Evolutionary conservation across 2,113 vertebrate genomes (phyloP), one percentile per base, ranked within the genome.

Genomic region (Gadus macrocephalus): DNA sequence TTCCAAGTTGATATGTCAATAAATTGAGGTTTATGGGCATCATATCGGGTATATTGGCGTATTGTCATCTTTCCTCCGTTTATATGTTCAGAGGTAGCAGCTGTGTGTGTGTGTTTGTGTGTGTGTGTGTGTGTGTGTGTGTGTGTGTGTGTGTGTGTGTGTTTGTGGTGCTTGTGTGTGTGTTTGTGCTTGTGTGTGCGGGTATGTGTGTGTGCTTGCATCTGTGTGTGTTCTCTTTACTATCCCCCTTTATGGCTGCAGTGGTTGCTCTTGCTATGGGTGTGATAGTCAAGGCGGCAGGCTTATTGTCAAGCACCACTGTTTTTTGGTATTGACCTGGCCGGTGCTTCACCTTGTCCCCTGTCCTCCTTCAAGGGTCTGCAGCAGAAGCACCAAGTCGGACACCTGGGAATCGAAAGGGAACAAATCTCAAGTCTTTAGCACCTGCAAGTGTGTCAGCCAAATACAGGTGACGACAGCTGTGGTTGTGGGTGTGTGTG

Each of bases 381-480:
- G 96, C 86, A 86, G 79, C 49, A 84, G 74, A 0, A 89, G 79
- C 79, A 77, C 67, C 9, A 72, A 72, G 68, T 64, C 80, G 67
- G 61, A 67, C 70, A 59, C 20, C 19, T 98, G 96, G 96, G 83
- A 74, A n/a, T 80, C 85, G 66, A 89, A 65, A 67, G 92, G 93
- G 79, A 90, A 94, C 77, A 74, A 77, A 67, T 78, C 87, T 19
- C 77, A 83, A 27, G 42, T 81, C 67, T 93, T 94, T 84, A 86
- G 77, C 63, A 73, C 79, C 71, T 98, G 97, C 85, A 93, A 91
- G 86, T 98, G 97, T 83, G 90, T 90, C 69, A 14, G 1, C 6
- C 55, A 79, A 66, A 60, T 81, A 64, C 91, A 92, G 90, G 91
- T 93, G 78, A 88, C 83, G n/a, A 60, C 16, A 19, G 28, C 25